Base-by-base conservation (phyloP, 2,797 vertebrate genomes). In the Tiaroga cobitis region DNA sequence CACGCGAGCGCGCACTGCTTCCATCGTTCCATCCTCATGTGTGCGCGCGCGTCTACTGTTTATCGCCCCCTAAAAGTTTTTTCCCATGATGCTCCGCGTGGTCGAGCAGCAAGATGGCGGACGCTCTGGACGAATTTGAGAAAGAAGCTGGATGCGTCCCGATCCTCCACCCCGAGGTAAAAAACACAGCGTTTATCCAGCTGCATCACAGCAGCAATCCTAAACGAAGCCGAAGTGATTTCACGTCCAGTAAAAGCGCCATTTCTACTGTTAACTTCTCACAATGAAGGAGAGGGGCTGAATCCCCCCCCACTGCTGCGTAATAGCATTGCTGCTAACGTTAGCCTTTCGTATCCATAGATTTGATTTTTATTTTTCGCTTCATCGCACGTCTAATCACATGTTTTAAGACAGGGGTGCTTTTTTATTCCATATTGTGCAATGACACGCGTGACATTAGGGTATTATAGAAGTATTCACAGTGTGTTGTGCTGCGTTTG, bases 121-220 rank as follows among this genome's bases (percentile, higher is more conserved):
- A 97, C 95, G 95, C 96, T 94, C 97, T 97, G 94, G 97, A 97
- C 90, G 97, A 98, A 94, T 97, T 97, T 93, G 97, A 97, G 93
- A 96, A 96, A 94, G 97, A 98, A 91, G 96, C 97, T 94, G 96
- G 97, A 76, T 99, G 98, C 89, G 97, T 97, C 93, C 97, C 97
- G 90, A 95, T 98, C 91, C 97, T 99, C 89, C 98, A 99, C 91
- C 95, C 97, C 0, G 97, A 99, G 97, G 98, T 99, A 95, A 90
- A 95, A n/a, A 15, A 26, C 0, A 29, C 26, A 11, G 8, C 7
- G 3, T n/a, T 34, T 29, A 29, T 29, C 5, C 39, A 8, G n/a
- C 34, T 11, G 75, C 54, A 19, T 0, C 51, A 2, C 39, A 6
- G 5, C 26, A 19, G 34, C 19, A 3, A 11, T n/a, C 6, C 19